Percentiles rank a stretch among this genome's conserved stretches.
Evolutionary conservation across 2,888 invertebrate species (phyloP).

Genomic region (Anthophora plumipes): DNA sequence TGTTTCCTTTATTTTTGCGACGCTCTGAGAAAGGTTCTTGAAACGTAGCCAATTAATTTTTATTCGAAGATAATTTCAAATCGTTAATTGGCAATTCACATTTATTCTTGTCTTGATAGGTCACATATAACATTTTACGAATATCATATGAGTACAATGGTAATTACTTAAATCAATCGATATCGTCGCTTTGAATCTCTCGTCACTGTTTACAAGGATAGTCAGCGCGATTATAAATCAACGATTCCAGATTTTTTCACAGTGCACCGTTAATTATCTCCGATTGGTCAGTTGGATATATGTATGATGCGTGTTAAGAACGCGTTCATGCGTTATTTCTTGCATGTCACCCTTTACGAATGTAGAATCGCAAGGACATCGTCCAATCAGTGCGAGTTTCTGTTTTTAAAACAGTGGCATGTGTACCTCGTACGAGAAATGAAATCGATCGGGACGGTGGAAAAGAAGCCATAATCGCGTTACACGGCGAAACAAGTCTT

Average conservation of each 20-base stretch:
- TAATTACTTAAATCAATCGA: constrained; percentile 11
- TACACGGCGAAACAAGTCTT: constrained; percentile 2
- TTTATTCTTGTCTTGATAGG: too few species aligned
- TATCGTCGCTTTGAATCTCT: constrained; percentile 12
- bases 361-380: constrained; percentile 22
- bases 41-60: too few species aligned
- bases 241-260: constrained; percentile 2
- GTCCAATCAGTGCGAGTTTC: constrained; percentile 23
- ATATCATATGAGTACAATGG: not conserved
- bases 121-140: not conserved
- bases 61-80: too few species aligned
- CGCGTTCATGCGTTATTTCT: constrained; percentile 23
- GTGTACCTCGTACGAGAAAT: not conserved
- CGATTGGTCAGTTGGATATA: constrained; percentile 13
- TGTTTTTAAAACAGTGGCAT: constrained; percentile 14
- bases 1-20: not conserved
- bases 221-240: constrained; percentile 33
- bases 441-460: constrained; percentile 10
- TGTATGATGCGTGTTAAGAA: constrained; percentile 37
- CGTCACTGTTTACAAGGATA: constrained; percentile 1
- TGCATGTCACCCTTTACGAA: constrained; percentile 4
- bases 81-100: too few species aligned
- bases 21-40: too few species aligned
- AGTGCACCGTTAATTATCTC: constrained; percentile 2
- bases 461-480: constrained; percentile 8